Evolutionary conservation across 2,797 vertebrate species (phyloP).

Genomic region (Hafferia zeledoni): DNA sequence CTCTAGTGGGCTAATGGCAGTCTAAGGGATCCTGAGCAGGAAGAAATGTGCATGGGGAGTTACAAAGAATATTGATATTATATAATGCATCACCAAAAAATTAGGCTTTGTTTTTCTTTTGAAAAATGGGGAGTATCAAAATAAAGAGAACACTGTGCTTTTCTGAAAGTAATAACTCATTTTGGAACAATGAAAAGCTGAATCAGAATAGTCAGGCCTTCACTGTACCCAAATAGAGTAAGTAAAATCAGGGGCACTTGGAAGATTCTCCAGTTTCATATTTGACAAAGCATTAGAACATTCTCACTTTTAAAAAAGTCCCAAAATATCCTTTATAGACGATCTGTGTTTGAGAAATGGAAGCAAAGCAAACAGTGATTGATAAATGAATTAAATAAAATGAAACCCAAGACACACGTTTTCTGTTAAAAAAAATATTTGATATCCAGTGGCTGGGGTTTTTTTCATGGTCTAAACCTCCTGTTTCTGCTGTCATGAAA

Average conservation of each 20-base stretch:
- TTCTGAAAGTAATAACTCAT: neutral
- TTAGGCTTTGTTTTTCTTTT: neutral
- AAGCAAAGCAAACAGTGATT: neutral
- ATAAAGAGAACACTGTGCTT: neutral
- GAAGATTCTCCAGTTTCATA: neutral
- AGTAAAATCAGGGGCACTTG: neutral
- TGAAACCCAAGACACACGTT: neutral
- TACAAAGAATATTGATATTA: neutral
- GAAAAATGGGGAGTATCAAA: neutral
- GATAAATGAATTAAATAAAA: neutral
- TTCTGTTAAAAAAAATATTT: neutral
- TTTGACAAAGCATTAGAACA: neutral
- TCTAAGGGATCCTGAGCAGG: neutral
- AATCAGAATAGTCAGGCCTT: neutral
- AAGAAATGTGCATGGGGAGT: neutral
- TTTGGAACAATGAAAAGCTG: neutral
- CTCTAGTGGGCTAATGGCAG: neutral
- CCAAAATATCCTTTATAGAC: neutral
- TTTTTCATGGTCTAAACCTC: neutral
- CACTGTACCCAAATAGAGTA: neutral
- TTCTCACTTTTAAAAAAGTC: accelerated
- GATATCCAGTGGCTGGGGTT: neutral
- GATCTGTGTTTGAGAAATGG: neutral
- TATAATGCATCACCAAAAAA: neutral
- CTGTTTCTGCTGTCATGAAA: neutral